Evolutionary conservation across 2,888 invertebrate species (phyloP), one percentile per base, ranked within the genome.

Genomic region (Tetheella fluctuosa): DNA sequence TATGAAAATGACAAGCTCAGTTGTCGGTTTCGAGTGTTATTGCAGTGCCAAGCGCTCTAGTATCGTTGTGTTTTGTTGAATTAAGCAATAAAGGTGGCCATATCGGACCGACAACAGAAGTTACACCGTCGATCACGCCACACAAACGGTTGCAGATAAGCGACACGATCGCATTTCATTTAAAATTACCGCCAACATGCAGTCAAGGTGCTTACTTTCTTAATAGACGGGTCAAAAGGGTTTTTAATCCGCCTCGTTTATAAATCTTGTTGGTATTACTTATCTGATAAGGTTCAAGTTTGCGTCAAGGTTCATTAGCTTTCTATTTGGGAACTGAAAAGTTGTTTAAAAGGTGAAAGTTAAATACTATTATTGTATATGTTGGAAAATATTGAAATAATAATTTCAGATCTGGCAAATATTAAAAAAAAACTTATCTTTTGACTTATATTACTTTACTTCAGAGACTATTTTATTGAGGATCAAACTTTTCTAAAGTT

Each of bases 51-150:
- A 59, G 34, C 60, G 30, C 52, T 59, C 55, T 54, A 65, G 28
- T 63, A 61, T 48, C 48, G 48, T 20, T 48, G 48, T 20, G 48
- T 48, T 48, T 48, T 48, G 48, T 48, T 48, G 48, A 48, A 76
- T 80, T 76, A 76, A 81, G 76, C 74, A 66, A 69, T 83, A 76
- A 80, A 77, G 20, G 67, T 67, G 67, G 65, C 65, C 63, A 63
- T 66, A 72, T 70, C 71, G 62, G 63, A 57, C 62, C 57, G 61
- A 56, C 64, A 59, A 42, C 59, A 62, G 64, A 63, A 59, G 64
- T 65, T 60, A 68, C 65, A 64, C 68, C 63, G 48, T 67, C 67
- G 70, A 76, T 77, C 77, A 77, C 76, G 73, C 76, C 64, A 76
- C 68, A 71, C 68, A 64, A 66, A 67, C 60, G 59, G 61, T 61